These are phyloP conservation scores for Lontra canadensis DNA, from an alignment of 2,113 vertebrate species.

Conservation along the genomic window DNA sequence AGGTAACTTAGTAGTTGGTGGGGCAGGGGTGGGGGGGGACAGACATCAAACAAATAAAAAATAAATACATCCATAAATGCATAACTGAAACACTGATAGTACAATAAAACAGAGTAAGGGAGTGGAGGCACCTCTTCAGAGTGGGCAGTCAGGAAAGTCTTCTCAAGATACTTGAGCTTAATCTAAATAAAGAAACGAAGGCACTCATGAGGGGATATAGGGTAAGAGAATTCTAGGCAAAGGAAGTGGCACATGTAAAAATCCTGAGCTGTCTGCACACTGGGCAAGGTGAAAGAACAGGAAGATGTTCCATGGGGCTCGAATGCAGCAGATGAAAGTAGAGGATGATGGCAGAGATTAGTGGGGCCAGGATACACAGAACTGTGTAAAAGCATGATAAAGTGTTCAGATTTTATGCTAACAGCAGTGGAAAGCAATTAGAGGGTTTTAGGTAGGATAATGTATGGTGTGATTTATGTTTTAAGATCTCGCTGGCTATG, in stretches of 20 bases:
- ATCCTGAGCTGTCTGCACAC: neutral
- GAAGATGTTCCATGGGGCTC: neutral
- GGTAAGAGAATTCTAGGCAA: neutral
- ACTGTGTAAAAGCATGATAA: neutral
- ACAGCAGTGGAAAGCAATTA: slow-evolving; percentile 36
- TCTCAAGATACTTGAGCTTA: neutral
- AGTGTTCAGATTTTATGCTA: slow-evolving; percentile 31
- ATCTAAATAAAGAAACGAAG: neutral
- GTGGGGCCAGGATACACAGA: neutral
- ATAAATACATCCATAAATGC: neutral
- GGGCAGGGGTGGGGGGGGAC: neutral
- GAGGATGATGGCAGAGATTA: neutral
- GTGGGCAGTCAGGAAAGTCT: neutral
- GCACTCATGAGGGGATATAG: neutral
- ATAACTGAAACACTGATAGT: neutral
- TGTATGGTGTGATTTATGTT: neutral
- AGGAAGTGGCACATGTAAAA: neutral
- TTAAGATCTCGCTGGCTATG: slow-evolving; percentile 18
- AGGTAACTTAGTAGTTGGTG: neutral
- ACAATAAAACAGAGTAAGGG: neutral
- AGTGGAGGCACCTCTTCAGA: neutral
- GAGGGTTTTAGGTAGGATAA: neutral
- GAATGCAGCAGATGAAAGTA: neutral
- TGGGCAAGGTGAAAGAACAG: neutral
- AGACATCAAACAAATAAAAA: neutral